Evolutionary conservation across 2,113 vertebrate species (phyloP), one percentile per base, ranked within the genome.

Genomic region (Cottus gobio): DNA sequence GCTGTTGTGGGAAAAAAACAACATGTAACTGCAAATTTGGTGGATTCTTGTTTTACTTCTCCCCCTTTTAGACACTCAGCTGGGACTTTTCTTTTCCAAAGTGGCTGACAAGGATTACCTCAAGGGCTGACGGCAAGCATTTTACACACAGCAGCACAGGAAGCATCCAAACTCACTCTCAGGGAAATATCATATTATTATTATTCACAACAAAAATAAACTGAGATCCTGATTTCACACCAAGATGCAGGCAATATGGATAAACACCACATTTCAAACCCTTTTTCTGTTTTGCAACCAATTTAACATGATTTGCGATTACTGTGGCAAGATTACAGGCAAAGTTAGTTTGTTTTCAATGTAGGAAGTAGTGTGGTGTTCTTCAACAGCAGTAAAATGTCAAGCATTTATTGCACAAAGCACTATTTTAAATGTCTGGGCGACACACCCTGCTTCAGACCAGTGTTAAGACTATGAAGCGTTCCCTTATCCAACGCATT

Each of bases 1-100:
- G 74, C 54, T 75, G 75, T 48, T 36, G 80, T 62, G 77, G 61
- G 52, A 79, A 80, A 75, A 71, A 75, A 57, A 34, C 76, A 70
- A 75, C 56, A n/a, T 79, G 63, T 30, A 77, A 28, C 72, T 69
- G 76, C 75, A 80, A 12, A 67, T 67, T 39, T 72, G 42, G 50
- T 15, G 39, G 30, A 30, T 26, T 72, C 77, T 58, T 60, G 18
- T 7, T 8, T 2, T 7, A 26, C 18, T 1, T 39, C 13, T 64
- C 72, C 61, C 37, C 3, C 0, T 67, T 77, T 68, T 54, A 48
- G 37, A 60, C 54, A 61, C 71, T 75, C 36, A 56, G 50, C 39
- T 34, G 30, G 3, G 37, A 39, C 36, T 52, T 48, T 7, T n/a
- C 24, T 39, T 66, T 61, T 71, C 56, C 26, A 71, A 54, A 67